Base-by-base conservation (phyloP, 2,888 invertebrate species). In the Pandemis corylana region DNA sequence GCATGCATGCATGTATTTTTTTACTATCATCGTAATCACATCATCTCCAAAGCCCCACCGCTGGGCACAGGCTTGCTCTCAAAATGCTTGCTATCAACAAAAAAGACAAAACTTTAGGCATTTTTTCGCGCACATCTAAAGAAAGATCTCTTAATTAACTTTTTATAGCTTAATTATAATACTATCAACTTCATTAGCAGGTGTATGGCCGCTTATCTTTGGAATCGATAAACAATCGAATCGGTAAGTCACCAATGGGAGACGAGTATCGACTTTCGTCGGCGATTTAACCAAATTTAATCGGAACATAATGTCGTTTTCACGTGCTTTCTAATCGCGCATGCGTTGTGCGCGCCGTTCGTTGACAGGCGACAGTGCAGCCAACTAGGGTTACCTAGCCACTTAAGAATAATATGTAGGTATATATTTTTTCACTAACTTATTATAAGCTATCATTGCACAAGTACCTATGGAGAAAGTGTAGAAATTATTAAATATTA, bases 261-360 rank as follows among this genome's bases (percentile, higher is more conserved):
- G 70, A 53, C 67, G 51, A 10, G 61, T 15, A 77, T 77, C 71
- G 79, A 81, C 82, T 85, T 84, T 84, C 84, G 78, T 80, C 80
- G 65, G 75, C 80, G 81, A 74, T 80, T 84, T 82, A 84, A 82
- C 81, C 84, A 84, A 84, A 83, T 84, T 81, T 82, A 83, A 84
- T 83, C 83, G 78, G 77, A 78, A 76, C 80, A 78, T 80, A 78
- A 79, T 80, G 79, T 79, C 78, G 82, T 83, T 84, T 85, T 84
- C 84, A 82, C 84, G 81, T 81, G 83, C 84, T 84, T 85, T 84
- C 85, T 85, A 84, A 78, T 81, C 80, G 68, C 66, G 75, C 71
- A 76, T 77, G 80, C 71, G 68, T 66, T 59, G 56, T 44, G 63
- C 68, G 77, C 41, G 46, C 68, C 28, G 68, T 20, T 41, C 59